Base-by-base conservation (phyloP, 2,113 vertebrate genomes). In the Uria aalge region DNA sequence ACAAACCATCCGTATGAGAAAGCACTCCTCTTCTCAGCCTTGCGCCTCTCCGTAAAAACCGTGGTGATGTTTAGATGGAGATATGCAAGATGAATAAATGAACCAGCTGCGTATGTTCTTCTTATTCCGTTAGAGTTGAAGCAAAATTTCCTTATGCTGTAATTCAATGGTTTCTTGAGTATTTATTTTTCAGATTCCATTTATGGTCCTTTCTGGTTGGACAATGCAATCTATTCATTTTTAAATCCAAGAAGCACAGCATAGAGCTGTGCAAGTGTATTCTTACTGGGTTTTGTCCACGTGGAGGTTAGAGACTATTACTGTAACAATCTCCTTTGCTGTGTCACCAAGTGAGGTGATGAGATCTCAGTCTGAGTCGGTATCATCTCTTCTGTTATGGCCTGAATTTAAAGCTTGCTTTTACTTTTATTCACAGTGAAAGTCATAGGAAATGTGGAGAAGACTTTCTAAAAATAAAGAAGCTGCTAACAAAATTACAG, bases 371-470 rank as follows among this genome's bases (percentile, higher is more conserved):
- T 86, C 62, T 19, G 36, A 76, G 47, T 84, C 12, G 2, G 60
- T 48, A 66, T 47, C 60, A 52, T 88, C 43, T 84, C 22, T 75
- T 88, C 38, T 92, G 45, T 68, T 10, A 20, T 12, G 29, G 63
- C 41, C 48, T 32, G 62, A 62, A n/a, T n/a, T 24, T 53, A 23
- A 90, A 85, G 48, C 48, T 89, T 63, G 4, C 36, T 92, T 94
- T 71, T 94, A 30, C 60, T 53, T 92, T 86, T 75, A 32, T 74
- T 88, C 41, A 24, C 34, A 85, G n/a, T 60, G 41, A 45, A 92
- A 83, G n/a, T 88, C 63, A 38, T 15, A 47, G 52, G 34, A 94
- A 91, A 23, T 2, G 2, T 20, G 4, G 34, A 72, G 55, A 93
- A 50, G 29, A 53, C 45, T 78, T 88, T 30, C 34, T 92, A 72